Evolutionary conservation across 2,113 vertebrate species (phyloP).

Genomic region (Dasyprocta punctata): DNA sequence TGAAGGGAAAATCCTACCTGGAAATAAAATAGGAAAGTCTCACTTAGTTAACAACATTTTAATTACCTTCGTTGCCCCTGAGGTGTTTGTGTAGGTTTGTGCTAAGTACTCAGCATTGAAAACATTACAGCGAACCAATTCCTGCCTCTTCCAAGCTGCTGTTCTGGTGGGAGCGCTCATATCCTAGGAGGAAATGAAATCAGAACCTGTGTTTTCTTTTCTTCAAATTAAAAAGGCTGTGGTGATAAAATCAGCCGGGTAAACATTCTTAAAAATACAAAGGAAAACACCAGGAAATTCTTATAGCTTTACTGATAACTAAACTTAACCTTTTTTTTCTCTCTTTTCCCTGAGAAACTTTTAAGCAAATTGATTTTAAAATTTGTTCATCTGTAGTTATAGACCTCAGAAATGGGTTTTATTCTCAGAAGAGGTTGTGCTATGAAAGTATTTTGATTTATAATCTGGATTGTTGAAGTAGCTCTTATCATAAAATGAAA

Average conservation of each 20-base stretch:
- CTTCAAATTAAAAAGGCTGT: background rate
- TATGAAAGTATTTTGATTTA: background rate
- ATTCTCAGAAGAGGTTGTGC: background rate
- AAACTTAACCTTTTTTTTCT: background rate
- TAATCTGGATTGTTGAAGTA: background rate
- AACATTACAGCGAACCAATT: fast-evolving
- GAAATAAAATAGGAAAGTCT: background rate
- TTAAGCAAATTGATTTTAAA: background rate
- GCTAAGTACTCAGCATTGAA: no score
- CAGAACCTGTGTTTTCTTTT: background rate
- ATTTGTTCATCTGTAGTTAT: background rate
- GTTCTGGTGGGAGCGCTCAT: background rate
- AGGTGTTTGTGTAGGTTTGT: background rate
- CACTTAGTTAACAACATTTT: background rate
- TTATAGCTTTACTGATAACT: background rate
- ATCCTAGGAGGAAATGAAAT: background rate
- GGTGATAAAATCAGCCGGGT: background rate
- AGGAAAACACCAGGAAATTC: background rate
- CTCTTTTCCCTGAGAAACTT: background rate
- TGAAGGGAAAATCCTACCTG: background rate
- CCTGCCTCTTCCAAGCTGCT: no score
- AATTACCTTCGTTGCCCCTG: background rate
- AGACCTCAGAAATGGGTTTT: background rate
- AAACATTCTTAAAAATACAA: background rate
- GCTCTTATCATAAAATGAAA: background rate